These are phyloP conservation scores for Drosophila meridiana DNA, from an alignment of 2,888 invertebrate genomes.

Conservation along the genomic window DNA sequence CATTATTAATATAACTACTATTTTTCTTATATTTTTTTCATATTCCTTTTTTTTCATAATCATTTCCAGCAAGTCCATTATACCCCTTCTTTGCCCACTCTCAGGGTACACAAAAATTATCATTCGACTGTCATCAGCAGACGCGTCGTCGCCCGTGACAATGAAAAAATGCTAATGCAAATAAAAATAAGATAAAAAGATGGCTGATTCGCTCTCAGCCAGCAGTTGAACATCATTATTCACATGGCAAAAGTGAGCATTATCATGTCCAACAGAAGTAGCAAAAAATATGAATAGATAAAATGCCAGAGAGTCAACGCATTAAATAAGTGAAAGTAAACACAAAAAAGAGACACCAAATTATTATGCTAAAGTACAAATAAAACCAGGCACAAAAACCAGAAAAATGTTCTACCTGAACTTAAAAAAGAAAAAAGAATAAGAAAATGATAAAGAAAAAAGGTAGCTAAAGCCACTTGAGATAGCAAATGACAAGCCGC, in stretches of 20 bases:
- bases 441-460: background rate
- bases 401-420: background rate
- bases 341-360: constrained; percentile 3
- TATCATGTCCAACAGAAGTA: constrained; percentile 50
- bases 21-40: background rate
- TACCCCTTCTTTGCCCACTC: background rate
- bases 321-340: constrained; percentile 17
- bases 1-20: background rate
- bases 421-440: background rate
- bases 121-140: constrained; percentile 66
- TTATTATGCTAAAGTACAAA: constrained; percentile 13
- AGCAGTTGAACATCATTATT: constrained; percentile 72
- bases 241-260: constrained; percentile 65
- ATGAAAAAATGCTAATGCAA: constrained; percentile 52
- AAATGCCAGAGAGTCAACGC: background rate
- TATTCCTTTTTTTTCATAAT: background rate
- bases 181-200: constrained; percentile 27
- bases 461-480: background rate
- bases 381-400: background rate
- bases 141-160: constrained; percentile 46
- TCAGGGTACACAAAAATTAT: constrained; percentile 36
- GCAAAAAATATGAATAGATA: constrained; percentile 22
- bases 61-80: background rate
- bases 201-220: constrained; percentile 42
- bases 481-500: constrained; percentile 6